phyloP scores from a whole-genome alignment of 2,888 invertebrate genomes.

The Ochropleura leucogaster region DNA sequence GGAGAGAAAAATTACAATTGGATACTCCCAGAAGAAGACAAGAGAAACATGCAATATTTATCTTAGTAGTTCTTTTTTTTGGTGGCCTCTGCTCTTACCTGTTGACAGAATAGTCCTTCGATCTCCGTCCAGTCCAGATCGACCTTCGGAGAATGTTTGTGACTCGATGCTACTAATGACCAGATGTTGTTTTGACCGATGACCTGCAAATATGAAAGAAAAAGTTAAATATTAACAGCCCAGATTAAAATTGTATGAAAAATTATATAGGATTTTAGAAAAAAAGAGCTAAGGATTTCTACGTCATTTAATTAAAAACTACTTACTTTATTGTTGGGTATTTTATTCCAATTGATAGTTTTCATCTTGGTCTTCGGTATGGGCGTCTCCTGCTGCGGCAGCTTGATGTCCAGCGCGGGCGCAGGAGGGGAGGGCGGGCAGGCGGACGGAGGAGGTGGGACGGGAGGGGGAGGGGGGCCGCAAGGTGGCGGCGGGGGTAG shows the following conservation, averaged over 20 bases:
- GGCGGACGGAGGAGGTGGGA: slow-evolving; percentile 80
- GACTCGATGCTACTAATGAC: slow-evolving; percentile 96
- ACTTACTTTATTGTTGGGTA: slow-evolving; percentile 95
- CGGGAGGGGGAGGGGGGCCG: slow-evolving; percentile 61
- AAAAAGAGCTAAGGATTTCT: too few species aligned
- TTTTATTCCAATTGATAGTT: slow-evolving; percentile 99
- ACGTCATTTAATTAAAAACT: not conserved
- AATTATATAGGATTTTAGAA: too few species aligned
- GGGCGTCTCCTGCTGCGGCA: slow-evolving; percentile 98
- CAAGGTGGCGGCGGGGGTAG: slow-evolving; percentile 80
- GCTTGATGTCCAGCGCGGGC: slow-evolving; percentile 85
- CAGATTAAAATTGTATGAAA: too few species aligned
- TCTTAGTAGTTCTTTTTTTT: too few species aligned
- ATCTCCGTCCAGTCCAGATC: slow-evolving; percentile 98
- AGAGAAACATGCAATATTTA: too few species aligned
- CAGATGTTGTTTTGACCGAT: slow-evolving; percentile 98
- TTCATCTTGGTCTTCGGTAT: slow-evolving; percentile 99
- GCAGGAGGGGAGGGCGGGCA: slow-evolving; percentile 86
- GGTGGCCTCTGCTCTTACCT: slow-evolving; percentile 86
- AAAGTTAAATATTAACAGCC: too few species aligned
- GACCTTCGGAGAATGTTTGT: slow-evolving; percentile 95
- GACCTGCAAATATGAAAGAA: slow-evolving; percentile 88
- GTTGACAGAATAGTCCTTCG: slow-evolving; percentile 98
- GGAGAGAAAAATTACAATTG: too few species aligned
- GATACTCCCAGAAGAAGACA: too few species aligned